These are phyloP conservation scores for Astreopora myriophthalma DNA, from an alignment of 64 coral and sea anemone species.

Conservation along the genomic window DNA sequence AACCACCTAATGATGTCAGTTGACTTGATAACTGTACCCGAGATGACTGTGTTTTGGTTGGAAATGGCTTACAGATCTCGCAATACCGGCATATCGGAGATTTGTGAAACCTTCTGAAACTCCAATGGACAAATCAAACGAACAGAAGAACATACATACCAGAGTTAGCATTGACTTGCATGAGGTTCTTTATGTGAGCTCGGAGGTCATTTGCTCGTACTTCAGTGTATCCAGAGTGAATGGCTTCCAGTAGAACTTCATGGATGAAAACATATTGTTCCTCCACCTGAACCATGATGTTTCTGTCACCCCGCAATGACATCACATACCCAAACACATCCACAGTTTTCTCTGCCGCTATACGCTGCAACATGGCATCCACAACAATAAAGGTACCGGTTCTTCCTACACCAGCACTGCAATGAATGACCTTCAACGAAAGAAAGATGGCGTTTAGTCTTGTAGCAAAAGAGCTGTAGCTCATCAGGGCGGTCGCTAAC, in stretches of 20 bases:
- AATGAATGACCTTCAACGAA: slow-evolving; percentile 73
- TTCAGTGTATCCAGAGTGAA: slow-evolving; percentile 86
- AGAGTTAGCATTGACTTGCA: slow-evolving; percentile 62
- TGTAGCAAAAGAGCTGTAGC: background rate
- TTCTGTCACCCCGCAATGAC: slow-evolving; percentile 77
- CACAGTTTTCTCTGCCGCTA: slow-evolving; percentile 67
- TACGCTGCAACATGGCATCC: slow-evolving; percentile 87
- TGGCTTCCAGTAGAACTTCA: slow-evolving; percentile 82
- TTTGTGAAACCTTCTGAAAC: background rate
- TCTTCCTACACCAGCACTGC: slow-evolving; percentile 81
- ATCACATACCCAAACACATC: slow-evolving; percentile 86
- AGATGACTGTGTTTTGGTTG: too few relatives aligned
- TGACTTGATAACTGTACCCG: too few relatives aligned
- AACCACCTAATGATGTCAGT: too few relatives aligned
- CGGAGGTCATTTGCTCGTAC: slow-evolving; percentile 77
- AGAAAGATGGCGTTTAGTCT: background rate
- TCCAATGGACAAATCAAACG: background rate
- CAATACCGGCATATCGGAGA: too few relatives aligned
- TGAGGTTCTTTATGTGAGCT: slow-evolving; percentile 46
- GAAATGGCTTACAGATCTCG: background rate
- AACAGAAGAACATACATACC: slow-evolving; percentile 2
- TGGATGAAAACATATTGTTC: slow-evolving; percentile 96
- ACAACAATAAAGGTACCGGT: slow-evolving; percentile 93
- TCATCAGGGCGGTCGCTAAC: too few relatives aligned
- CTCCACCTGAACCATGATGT: slow-evolving; percentile 94